Evolutionary conservation across 37 sponge, comb jelly and placozoan genomes (phyloP), one percentile per base, ranked within the genome.

Genomic region (Eunapius fragilis): DNA sequence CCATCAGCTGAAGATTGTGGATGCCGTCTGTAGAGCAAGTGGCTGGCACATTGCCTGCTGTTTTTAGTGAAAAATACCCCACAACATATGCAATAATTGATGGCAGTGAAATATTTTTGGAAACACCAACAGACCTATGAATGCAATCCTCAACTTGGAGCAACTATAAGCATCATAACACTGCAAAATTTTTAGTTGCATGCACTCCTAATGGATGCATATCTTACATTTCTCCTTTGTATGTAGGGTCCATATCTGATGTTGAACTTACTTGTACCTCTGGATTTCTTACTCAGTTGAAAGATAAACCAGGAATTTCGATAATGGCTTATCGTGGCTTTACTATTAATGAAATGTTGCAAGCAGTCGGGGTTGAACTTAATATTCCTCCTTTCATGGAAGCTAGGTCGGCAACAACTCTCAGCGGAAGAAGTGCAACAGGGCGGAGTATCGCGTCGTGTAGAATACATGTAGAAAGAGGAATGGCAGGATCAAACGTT

Each of bases 401-500:
- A n/a, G n/a, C n/a, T n/a, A 25, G 87, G 86, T 10, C 26, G 83
- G 45, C 22, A 78, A 31, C 89, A 93, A 82, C 75, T 93, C 7
- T 70, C 84, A 41, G 75, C 85, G 25, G 74, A 41, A 2, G 87
- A 93, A 69, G 70, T 93, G 12, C 69, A 82, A 36, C n/a, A 69
- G 25, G 88, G 88, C 74, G 87, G 25, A 72, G 80, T 19, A 92
- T 92, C 47, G 85, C 85, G 0, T 84, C 85, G 27, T 79, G 88
- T 25, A 88, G 85, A 22, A 92, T 92, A 19, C 89, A 92, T 72
- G 92, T 92, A 33, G 92, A 92, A 72, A 32, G 92, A 38, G 82
- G 80, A 23, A 91, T n/a, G 85, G 88, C 12, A 83, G 85, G 74
- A 75, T 85, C 10, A 89, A 89, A 77, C 31, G 34, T 31, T 92